Percentiles rank a stretch among this genome's conserved stretches.
phyloP scores from a whole-genome alignment of 1,140 invertebrate species.

The Hyphantria cunea region DNA sequence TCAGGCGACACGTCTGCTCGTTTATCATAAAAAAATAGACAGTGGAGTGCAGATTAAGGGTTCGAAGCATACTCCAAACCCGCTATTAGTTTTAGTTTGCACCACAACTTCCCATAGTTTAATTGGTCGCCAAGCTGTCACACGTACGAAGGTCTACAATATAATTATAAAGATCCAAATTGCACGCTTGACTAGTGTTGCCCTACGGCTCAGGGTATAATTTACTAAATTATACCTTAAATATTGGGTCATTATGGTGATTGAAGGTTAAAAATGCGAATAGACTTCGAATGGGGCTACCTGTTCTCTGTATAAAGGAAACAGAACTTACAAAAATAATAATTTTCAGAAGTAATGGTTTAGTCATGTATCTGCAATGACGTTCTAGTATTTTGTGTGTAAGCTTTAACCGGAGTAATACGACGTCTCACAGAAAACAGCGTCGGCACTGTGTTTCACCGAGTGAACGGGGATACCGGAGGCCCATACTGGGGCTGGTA shows the following conservation, averaged over 20 bases:
- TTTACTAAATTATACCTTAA: conserved; percentile 20
- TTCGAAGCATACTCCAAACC: too few species aligned
- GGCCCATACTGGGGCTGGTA: too few species aligned
- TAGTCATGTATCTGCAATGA: neutral
- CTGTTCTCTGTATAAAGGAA: neutral
- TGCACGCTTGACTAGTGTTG: conserved; percentile 6
- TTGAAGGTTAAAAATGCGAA: neutral
- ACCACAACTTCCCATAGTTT: conserved; percentile 12
- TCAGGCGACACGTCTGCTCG: too few species aligned
- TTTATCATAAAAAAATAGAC: too few species aligned
- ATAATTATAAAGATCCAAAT: conserved; percentile 28
- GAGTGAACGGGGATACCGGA: too few species aligned
- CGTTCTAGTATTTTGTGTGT: too few species aligned
- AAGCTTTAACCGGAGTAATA: too few species aligned
- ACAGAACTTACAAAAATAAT: too few species aligned
- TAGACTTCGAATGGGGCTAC: neutral
- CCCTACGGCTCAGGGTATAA: conserved; percentile 7
- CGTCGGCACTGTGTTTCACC: too few species aligned
- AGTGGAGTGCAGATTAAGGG: too few species aligned
- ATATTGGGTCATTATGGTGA: conserved; percentile 9
- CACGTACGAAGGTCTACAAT: conserved; percentile 23
- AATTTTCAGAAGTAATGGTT: neutral
- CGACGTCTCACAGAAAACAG: too few species aligned
- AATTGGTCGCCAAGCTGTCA: conserved; percentile 24
- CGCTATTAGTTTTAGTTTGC: neutral